Evolutionary conservation across 2,113 vertebrate species (phyloP).

Genomic region (Ardeotis arabs): DNA sequence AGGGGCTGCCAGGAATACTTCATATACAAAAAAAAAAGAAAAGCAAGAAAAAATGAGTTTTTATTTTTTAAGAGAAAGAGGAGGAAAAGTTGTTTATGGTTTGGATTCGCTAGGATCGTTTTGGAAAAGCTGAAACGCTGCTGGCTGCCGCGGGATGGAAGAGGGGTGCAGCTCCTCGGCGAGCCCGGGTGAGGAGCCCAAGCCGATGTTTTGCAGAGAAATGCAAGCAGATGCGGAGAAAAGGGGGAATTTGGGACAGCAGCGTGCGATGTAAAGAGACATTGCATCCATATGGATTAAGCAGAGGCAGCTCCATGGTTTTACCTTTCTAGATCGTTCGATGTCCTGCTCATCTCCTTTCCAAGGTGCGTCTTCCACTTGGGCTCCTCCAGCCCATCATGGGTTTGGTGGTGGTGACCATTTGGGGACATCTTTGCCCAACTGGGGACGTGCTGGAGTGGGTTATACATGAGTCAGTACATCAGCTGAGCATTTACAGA

Average conservation of each 20-base stretch:
- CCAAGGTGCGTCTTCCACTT: neutral
- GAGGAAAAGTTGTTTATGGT: neutral
- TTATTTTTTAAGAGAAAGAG: neutral
- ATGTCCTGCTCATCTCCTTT: neutral
- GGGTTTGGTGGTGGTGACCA: neutral
- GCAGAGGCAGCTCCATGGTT: neutral
- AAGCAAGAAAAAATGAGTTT: neutral
- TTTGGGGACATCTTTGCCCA: neutral
- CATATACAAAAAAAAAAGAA: neutral
- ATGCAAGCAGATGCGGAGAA: neutral
- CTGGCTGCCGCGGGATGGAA: neutral
- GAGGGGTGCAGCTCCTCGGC: neutral
- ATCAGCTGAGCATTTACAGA: neutral
- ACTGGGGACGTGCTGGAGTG: fast-evolving
- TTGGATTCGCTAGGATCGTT: neutral
- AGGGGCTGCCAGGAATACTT: conserved; percentile 76
- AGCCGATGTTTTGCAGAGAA: neutral
- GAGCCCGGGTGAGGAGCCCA: neutral
- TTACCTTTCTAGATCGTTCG: neutral
- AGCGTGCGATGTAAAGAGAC: too few species aligned
- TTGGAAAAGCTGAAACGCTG: conserved; percentile 1
- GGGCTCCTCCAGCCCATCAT: neutral
- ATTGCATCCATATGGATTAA: neutral
- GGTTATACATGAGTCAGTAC: neutral
- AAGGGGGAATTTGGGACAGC: neutral